These are phyloP conservation scores for Notamacropus eugenii DNA, from an alignment of 2,797 vertebrate species.

Conservation along the genomic window DNA sequence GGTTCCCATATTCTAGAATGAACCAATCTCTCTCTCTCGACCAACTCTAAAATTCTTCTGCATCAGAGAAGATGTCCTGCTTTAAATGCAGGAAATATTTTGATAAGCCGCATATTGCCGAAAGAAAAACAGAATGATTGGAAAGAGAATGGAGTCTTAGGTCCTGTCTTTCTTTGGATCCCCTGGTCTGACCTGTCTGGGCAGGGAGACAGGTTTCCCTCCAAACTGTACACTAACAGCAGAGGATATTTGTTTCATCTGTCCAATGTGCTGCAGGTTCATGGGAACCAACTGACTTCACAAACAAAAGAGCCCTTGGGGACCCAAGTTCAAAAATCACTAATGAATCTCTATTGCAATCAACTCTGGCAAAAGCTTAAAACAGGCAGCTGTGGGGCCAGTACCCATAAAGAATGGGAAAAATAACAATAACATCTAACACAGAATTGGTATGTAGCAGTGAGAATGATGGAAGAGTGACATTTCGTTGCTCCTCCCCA, in stretches of 20 bases:
- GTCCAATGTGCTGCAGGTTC: not conserved
- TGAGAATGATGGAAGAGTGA: not conserved
- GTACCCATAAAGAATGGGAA: not conserved
- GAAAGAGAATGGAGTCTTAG: not conserved
- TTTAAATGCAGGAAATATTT: not conserved
- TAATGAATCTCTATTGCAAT: not conserved
- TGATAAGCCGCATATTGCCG: not conserved
- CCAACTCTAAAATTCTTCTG: not conserved
- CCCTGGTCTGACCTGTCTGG: not conserved
- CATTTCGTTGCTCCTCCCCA: not conserved
- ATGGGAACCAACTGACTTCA: not conserved
- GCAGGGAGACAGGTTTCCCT: not conserved
- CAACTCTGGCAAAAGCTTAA: not conserved
- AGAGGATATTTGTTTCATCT: not conserved
- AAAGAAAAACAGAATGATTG: not conserved
- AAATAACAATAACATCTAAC: not conserved
- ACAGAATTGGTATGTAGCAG: not conserved
- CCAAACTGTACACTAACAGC: not conserved
- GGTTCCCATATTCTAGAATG: not conserved
- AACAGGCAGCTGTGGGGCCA: not conserved
- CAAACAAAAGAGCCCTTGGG: not conserved
- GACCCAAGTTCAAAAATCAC: not conserved
- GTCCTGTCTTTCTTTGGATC: not conserved
- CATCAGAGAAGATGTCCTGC: not conserved
- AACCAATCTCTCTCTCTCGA: not conserved